Evolutionary conservation across 2,888 invertebrate species (phyloP).

Genomic region (Spodoptera littoralis): DNA sequence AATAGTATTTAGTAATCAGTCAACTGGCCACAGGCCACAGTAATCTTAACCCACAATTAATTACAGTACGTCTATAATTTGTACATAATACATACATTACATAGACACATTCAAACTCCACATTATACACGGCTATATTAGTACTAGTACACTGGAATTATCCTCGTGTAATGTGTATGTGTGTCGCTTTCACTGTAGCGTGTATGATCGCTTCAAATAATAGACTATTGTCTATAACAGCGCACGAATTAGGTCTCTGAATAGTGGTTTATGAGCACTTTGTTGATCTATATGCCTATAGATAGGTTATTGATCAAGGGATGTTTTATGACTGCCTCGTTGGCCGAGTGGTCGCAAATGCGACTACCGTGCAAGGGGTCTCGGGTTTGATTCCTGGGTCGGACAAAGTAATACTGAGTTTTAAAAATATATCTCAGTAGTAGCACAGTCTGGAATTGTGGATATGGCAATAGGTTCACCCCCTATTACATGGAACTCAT

Average conservation of each 20-base stretch:
- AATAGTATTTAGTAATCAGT: no score
- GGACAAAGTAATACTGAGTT: no score
- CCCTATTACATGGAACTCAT: no score
- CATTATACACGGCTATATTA: conserved; percentile 18
- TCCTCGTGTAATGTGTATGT: conserved; percentile 47
- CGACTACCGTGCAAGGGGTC: no score
- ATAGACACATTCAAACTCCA: conserved; percentile 12
- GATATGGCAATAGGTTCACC: no score
- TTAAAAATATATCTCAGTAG: no score
- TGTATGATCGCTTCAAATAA: conserved; percentile 53
- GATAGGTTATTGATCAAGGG: not conserved
- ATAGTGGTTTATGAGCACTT: conserved; percentile 35
- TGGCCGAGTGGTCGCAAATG: no score
- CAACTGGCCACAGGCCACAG: not conserved
- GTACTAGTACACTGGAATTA: conserved; percentile 36
- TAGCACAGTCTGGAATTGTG: no score
- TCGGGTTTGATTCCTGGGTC: no score
- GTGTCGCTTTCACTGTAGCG: conserved; percentile 50
- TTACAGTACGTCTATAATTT: not conserved
- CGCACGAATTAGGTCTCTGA: conserved; percentile 48
- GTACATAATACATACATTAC: not conserved
- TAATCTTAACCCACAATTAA: not conserved
- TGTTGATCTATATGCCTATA: conserved; percentile 15
- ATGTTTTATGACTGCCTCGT: not conserved
- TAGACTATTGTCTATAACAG: conserved; percentile 46